Conservation (phyloP, 2,797 vertebrate genomes). For the Cynopterus sphinx region DNA sequence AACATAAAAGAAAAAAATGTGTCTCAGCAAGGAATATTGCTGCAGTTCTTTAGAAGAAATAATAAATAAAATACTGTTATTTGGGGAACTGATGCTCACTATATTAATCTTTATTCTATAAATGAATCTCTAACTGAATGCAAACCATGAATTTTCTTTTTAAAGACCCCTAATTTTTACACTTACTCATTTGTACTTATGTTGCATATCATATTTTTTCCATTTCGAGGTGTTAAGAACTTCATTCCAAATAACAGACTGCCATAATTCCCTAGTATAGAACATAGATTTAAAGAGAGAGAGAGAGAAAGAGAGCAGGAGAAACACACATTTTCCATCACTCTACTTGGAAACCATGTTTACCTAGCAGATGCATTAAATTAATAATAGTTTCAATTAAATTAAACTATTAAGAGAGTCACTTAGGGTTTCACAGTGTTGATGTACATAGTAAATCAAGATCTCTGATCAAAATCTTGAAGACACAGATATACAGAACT, state of each 20-base stretch:
- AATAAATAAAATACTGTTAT: neutral
- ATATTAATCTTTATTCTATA: neutral
- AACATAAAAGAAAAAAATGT: conserved; percentile 23
- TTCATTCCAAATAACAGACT: conserved; percentile 2
- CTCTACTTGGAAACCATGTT: neutral
- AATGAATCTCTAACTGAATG: neutral
- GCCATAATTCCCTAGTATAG: neutral
- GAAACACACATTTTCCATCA: neutral
- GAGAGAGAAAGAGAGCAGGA: no score
- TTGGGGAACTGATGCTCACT: neutral
- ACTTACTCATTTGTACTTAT: neutral
- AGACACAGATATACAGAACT: neutral
- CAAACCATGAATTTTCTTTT: conserved; percentile 1
- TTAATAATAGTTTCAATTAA: neutral
- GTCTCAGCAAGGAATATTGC: conserved; percentile 8
- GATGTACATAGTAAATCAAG: neutral
- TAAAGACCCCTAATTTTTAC: neutral
- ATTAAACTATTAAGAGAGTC: neutral
- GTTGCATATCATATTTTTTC: neutral
- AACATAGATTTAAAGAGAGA: neutral
- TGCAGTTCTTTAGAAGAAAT: neutral
- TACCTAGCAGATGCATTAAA: neutral
- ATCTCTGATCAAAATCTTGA: neutral
- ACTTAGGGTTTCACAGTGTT: neutral
- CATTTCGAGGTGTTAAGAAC: neutral